Base-by-base conservation (phyloP, 2,888 invertebrate species). In the Panorpa germanica region DNA sequence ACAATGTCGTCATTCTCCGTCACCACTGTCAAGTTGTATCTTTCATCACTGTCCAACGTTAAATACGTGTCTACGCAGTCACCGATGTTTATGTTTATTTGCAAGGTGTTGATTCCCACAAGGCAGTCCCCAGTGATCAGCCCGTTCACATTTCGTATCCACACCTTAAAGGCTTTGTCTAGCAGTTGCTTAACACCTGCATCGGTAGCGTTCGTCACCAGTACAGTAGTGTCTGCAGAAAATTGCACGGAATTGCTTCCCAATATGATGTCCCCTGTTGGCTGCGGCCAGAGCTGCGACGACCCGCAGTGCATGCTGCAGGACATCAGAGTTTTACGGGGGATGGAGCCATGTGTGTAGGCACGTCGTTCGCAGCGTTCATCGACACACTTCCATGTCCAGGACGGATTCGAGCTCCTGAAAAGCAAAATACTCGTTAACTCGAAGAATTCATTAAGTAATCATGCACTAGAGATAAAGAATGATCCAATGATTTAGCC, bases 241-340 rank as follows among this genome's bases (percentile, higher is more conserved):
- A 54, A 68, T 15, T 64, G 61, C 12, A 69, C 57, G 14, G 71
- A 70, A 31, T 64, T 65, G 11, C 64, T 64, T 38, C 72, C 73
- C 14, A 81, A 59, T 37, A 64, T 59, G 17, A 73, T 64, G 34
- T 67, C 67, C 1, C 73, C 72, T 3, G 77, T 78, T 29, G 82
- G 81, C 49, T 71, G 71, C 16, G 82, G 82, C 82, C 81, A 82
- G 15, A 81, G 61, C 40, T 77, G 71, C 16, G 65, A 63, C 32
- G 67, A 63, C 15, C 77, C 76, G 50, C 82, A 82, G 10, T 75
- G 60, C 65, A 82, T 78, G 43, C 72, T 71, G 54, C 82, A 82
- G 5, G 76, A 76, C 22, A 67, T 62, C 40, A 78, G 57, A 5
- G 75, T 71, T 41, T 70, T 35, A 59, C 62, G 49, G 34, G 37